These are phyloP conservation scores for Lamellibrachia columna DNA, from an alignment of 2,888 invertebrate genomes.

Conservation along the genomic window DNA sequence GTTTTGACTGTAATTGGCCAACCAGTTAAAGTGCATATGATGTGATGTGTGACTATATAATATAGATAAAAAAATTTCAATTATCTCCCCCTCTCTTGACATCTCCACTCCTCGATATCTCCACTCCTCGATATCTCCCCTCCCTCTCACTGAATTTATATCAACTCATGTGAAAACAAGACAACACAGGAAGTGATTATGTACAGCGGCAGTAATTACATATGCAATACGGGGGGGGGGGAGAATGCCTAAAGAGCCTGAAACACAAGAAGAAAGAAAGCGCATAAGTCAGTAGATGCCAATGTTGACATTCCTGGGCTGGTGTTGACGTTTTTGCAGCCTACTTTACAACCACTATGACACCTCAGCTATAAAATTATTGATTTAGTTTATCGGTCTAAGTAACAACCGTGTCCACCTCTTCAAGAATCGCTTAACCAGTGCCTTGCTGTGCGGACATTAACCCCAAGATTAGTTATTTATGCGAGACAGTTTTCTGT, in stretches of 20 bases:
- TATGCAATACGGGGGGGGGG: neutral
- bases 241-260: neutral
- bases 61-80: too few relatives aligned
- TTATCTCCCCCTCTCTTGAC: too few relatives aligned
- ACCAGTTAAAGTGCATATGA: neutral
- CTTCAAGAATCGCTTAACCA: neutral
- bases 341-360: neutral
- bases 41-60: neutral
- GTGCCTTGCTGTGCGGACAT: neutral
- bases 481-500: neutral
- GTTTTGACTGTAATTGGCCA: neutral
- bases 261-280: neutral
- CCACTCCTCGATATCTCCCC: neutral
- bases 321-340: neutral
- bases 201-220: neutral
- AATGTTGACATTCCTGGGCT: neutral
- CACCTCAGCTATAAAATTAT: neutral
- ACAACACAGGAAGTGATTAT: neutral
- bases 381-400: neutral
- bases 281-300: neutral
- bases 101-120: neutral
- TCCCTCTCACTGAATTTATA: neutral
- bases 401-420: neutral
- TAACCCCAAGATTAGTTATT: slow-evolving; percentile 6
- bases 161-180: neutral